Conservation (phyloP, 2,797 vertebrate species). For the Lithobates pipiens region DNA sequence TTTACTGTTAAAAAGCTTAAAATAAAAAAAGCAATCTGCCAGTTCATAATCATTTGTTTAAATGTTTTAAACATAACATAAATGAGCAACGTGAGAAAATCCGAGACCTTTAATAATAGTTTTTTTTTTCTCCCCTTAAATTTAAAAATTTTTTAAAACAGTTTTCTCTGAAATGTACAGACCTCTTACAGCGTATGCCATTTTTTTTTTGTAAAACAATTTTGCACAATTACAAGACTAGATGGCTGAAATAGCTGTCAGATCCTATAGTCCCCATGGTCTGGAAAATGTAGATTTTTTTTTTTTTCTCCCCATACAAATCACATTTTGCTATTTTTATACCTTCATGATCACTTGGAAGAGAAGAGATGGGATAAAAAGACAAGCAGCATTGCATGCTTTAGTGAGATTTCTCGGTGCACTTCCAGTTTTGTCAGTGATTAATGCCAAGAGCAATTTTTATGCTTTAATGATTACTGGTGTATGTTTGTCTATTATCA, state of each 20-base stretch:
- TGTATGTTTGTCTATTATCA: conserved; percentile 19
- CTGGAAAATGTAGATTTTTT: not conserved
- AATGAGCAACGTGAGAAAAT: no score
- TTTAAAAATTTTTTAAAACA: no score
- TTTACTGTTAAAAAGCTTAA: no score
- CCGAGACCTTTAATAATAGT: no score
- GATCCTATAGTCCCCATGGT: not conserved
- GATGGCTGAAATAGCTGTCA: not conserved
- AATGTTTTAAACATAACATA: no score
- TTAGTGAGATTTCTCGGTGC: conserved; percentile 25
- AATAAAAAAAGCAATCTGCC: no score
- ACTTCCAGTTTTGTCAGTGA: conserved; percentile 22
- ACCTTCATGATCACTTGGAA: not conserved
- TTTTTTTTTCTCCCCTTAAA: no score
- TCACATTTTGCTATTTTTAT: conserved; percentile 31
- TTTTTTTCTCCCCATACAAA: not conserved
- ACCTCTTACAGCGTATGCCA: not conserved
- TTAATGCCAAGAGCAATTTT: conserved; percentile 39
- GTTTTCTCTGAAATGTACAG: no score
- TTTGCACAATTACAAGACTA: not conserved
- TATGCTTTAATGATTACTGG: conserved; percentile 23
- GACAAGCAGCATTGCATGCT: conserved; percentile 8
- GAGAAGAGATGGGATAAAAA: conserved; percentile 23
- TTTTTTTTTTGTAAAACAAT: not conserved
- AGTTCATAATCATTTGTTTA: no score